A percentile compares a stretch with the other conserved stretches of the same genome.
These are phyloP conservation scores for Limonius californicus DNA, from an alignment of 1,140 invertebrate genomes.

Conservation along the genomic window DNA sequence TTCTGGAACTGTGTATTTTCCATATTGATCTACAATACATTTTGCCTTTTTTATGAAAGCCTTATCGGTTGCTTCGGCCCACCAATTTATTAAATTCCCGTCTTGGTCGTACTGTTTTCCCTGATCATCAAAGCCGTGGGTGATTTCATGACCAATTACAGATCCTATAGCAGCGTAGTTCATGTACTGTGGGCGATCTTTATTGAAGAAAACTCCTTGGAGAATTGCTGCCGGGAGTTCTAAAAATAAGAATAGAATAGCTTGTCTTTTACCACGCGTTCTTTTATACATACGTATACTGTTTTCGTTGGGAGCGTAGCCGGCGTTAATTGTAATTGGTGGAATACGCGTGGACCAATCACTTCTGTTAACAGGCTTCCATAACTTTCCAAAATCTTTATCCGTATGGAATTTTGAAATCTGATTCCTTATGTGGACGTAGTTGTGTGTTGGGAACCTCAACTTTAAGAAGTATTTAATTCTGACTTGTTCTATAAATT, in stretches of 20 bases:
- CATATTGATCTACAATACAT: slow-evolving; percentile 68
- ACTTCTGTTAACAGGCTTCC: slow-evolving; percentile 62
- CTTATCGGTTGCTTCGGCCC: slow-evolving; percentile 47
- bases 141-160: slow-evolving; percentile 59
- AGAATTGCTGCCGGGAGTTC: slow-evolving; percentile 71
- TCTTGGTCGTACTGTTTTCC: slow-evolving; percentile 85
- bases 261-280: too few relatives aligned
- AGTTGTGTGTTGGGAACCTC: too few relatives aligned
- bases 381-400: slow-evolving; percentile 57
- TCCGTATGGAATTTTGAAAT: slow-evolving; percentile 53
- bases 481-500: not conserved
- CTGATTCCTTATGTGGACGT: too few relatives aligned
- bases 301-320: slow-evolving; percentile 63
- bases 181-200: slow-evolving; percentile 62
- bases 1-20: slow-evolving; percentile 53
- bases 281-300: slow-evolving; percentile 60
- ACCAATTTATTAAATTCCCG: slow-evolving; percentile 66
- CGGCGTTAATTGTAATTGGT: slow-evolving; percentile 65
- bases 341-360: slow-evolving; percentile 64
- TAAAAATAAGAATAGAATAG: slow-evolving; percentile 35
- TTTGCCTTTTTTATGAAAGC: slow-evolving; percentile 57
- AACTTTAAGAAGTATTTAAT: slow-evolving; percentile 46
- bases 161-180: slow-evolving; percentile 56
- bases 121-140: slow-evolving; percentile 77
- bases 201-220: slow-evolving; percentile 63